phyloP scores from a whole-genome alignment of 2,113 vertebrate species.

The Hiodon alosoides region DNA sequence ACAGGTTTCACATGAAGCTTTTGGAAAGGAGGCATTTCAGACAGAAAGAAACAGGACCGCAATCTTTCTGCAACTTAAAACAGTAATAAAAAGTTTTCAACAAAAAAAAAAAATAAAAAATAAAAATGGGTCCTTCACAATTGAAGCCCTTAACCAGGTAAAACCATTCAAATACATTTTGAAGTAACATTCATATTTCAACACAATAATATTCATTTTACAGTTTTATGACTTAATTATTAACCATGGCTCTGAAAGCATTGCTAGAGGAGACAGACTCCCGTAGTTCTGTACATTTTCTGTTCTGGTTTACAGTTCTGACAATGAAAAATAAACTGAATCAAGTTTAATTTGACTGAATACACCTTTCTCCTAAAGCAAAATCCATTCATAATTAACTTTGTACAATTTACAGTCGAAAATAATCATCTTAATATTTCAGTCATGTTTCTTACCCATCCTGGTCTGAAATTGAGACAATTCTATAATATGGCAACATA shows the following conservation, averaged over 20 bases:
- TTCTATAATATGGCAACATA: conserved; percentile 13
- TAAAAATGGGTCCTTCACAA: conserved; percentile 58
- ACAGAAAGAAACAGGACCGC: conserved; percentile 59
- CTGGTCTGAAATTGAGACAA: not conserved
- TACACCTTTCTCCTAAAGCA: conserved; percentile 35
- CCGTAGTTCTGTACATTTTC: conserved; percentile 64
- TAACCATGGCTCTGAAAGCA: conserved; percentile 65
- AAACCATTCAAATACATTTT: conserved; percentile 74
- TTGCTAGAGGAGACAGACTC: conserved; percentile 55
- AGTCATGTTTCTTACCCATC: conserved; percentile 42
- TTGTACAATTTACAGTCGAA: conserved; percentile 61
- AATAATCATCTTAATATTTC: conserved; percentile 61
- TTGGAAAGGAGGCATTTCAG: conserved; percentile 58
- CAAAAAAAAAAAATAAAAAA: conserved; percentile 5
- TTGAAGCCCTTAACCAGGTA: conserved; percentile 71
- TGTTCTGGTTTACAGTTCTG: conserved; percentile 49
- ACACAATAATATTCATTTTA: conserved; percentile 70
- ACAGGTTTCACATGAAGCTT: conserved; percentile 64
- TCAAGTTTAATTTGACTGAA: conserved; percentile 38
- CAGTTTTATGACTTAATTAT: conserved; percentile 63
- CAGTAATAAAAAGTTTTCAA: conserved; percentile 35
- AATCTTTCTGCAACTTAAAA: conserved; percentile 67
- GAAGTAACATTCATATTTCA: conserved; percentile 81
- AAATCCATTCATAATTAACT: conserved; percentile 48
- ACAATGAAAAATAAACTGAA: conserved; percentile 17